These are phyloP conservation scores for Muscicapa comitata DNA, from an alignment of 2,797 vertebrate genomes.

Conservation along the genomic window DNA sequence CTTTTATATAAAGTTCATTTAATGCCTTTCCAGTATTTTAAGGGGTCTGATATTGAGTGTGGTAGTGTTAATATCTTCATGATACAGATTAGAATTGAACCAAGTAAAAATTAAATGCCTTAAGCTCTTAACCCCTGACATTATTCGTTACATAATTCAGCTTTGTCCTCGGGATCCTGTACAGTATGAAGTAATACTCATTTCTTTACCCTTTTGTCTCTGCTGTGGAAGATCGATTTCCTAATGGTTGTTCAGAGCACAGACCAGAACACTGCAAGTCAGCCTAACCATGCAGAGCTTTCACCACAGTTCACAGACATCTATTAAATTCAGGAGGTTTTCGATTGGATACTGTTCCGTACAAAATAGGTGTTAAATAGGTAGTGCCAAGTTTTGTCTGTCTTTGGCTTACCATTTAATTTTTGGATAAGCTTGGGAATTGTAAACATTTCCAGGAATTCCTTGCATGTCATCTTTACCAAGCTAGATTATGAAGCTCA, in stretches of 20 bases:
- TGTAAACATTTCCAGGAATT: background rate
- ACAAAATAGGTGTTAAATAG: background rate
- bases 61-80: background rate
- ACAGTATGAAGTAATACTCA: background rate
- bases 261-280: background rate
- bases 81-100: background rate
- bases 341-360: background rate
- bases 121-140: background rate
- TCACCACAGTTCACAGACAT: background rate
- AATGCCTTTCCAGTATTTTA: background rate
- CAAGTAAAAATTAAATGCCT: background rate
- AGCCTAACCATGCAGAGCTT: background rate
- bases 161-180: background rate
- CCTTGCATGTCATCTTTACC: background rate
- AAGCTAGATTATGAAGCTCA: background rate
- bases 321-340: background rate
- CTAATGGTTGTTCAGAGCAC: background rate
- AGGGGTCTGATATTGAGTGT: background rate
- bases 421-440: background rate
- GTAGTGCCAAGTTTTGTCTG: background rate
- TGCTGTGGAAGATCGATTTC: background rate
- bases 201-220: background rate
- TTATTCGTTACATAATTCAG: background rate
- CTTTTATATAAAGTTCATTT: background rate
- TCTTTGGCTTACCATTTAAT: background rate